phyloP scores from a whole-genome alignment of 2,797 vertebrate genomes.

The Apodemus agrarius region DNA sequence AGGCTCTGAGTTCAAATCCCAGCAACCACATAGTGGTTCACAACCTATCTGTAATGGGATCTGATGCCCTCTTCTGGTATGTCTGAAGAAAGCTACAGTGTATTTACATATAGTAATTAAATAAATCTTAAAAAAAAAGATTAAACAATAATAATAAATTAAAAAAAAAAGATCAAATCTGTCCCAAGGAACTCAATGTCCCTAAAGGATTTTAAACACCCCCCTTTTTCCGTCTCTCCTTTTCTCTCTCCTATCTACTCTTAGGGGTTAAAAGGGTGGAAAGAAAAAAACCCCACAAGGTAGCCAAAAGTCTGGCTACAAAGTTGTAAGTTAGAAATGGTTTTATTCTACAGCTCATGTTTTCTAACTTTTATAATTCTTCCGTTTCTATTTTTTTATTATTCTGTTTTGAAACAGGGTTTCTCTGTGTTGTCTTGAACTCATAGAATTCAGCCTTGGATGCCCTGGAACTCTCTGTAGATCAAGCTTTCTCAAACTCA shows the following conservation, averaged over 20 bases:
- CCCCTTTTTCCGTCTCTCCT: not conserved
- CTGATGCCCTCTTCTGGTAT: too few species aligned
- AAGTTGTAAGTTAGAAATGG: not conserved
- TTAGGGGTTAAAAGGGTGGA: not conserved
- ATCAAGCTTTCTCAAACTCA: not conserved
- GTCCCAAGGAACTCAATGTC: too few species aligned
- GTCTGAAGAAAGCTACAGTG: too few species aligned
- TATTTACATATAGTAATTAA: too few species aligned
- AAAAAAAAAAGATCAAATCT: too few species aligned
- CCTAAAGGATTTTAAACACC: not conserved
- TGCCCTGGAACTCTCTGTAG: not conserved
- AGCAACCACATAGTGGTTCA: too few species aligned
- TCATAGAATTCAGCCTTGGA: not conserved
- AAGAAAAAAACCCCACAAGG: not conserved
- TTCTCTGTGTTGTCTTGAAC: not conserved
- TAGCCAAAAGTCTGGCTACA: not conserved
- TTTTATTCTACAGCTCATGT: not conserved
- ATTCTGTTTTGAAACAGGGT: not conserved
- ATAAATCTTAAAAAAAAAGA: too few species aligned
- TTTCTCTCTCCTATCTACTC: not conserved
- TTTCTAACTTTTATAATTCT: not conserved
- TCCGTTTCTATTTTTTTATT: not conserved
- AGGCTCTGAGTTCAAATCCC: too few species aligned
- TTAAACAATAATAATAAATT: too few species aligned
- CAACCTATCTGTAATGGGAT: too few species aligned